phyloP scores from a whole-genome alignment of 2,113 vertebrate genomes.

The Dendrocopos noguchii region DNA sequence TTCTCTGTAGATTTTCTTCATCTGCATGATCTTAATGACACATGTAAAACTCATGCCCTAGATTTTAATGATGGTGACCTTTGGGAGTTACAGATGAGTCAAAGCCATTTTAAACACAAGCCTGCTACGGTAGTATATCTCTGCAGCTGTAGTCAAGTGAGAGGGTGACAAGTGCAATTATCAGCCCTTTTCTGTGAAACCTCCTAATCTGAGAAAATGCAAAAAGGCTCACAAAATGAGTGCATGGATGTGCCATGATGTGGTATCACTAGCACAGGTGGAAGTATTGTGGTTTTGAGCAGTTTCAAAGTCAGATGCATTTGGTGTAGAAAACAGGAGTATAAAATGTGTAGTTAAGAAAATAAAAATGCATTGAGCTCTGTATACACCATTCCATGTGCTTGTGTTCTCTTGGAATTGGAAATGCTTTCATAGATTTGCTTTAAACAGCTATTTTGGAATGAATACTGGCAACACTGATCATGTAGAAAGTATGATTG shows the following conservation, averaged over 20 bases:
- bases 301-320: background rate
- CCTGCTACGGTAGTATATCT: background rate
- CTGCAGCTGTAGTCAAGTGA: conserved; percentile 12
- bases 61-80: conserved; percentile 56
- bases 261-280: background rate
- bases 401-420: background rate
- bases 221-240: background rate
- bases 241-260: background rate
- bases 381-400: fast-evolving
- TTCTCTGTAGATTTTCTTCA: conserved; percentile 46
- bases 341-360: background rate
- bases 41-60: conserved; percentile 39
- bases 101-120: background rate
- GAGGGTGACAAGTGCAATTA: conserved; percentile 26
- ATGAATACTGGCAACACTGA: background rate
- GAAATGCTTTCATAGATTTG: background rate
- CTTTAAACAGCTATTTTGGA: background rate
- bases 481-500: background rate
- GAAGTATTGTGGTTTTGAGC: background rate
- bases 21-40: conserved; percentile 35
- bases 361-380: background rate
- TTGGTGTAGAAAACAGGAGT: background rate
- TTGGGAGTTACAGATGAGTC: conserved; percentile 22
- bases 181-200: background rate
- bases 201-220: background rate